Base-by-base conservation (phyloP, 2,888 invertebrate genomes). In the Neoaliturus tenellus region DNA sequence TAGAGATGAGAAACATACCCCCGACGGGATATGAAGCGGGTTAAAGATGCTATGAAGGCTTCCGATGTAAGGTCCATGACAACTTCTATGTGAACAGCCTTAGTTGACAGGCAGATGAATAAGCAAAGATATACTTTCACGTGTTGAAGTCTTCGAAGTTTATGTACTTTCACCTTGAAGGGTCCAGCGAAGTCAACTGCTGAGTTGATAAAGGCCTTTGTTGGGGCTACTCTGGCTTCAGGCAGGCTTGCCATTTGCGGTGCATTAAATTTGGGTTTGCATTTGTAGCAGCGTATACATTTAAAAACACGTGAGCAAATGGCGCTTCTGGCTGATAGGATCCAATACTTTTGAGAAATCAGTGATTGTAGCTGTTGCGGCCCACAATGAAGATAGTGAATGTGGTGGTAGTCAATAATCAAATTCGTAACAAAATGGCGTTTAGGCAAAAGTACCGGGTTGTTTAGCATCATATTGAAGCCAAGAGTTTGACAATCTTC, bases 211-310 rank as follows among this genome's bases (percentile, higher is more conserved):
- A n/a, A n/a, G n/a, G n/a, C n/a, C n/a, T n/a, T n/a, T n/a, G n/a
- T n/a, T n/a, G n/a, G n/a, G n/a, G n/a, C n/a, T n/a, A n/a, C n/a
- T n/a, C n/a, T n/a, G n/a, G n/a, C n/a, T n/a, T n/a, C n/a, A n/a
- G n/a, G n/a, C n/a, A n/a, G n/a, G n/a, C n/a, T n/a, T n/a, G n/a
- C 84, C 84, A 85, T 85, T 4, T 69, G 23, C 6, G 84, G 86
- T 0, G 44, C 10, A 25, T 10, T 33, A n/a, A 8, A 12, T 23
- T 20, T 62, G 14, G 55, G 39, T 44, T 33, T 82, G 14, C 35
- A 33, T 62, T 84, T 67, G 12, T 81, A 83, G 51, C 85, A 86
- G 25, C 28, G 58, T 12, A 67, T 25, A 83, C 86, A 86, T 12
- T 35, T 58, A 12, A 44, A 44, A 51, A 62, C 41, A 14, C 33